phyloP scores from a whole-genome alignment of 2,888 invertebrate genomes.

The Pseudolycoriella hygida region DNA sequence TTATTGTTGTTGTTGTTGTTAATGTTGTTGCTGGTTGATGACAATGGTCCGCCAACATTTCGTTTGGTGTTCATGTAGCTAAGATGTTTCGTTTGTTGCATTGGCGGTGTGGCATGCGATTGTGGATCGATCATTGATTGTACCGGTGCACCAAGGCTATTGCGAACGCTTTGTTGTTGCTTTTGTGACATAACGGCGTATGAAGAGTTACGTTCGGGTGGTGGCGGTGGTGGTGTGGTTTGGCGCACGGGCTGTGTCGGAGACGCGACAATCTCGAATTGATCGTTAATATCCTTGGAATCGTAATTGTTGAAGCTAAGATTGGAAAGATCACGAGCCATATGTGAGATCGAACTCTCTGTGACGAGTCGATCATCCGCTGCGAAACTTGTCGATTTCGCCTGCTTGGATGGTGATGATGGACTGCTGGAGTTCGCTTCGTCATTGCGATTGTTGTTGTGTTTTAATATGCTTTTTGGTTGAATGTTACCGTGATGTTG shows the following conservation, averaged over 20 bases:
- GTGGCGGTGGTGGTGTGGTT: slow-evolving; percentile 39
- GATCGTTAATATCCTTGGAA: not conserved
- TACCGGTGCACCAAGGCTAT: not conserved
- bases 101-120: not conserved
- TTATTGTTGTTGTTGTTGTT: slow-evolving; percentile 15
- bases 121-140: not conserved
- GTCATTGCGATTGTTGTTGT: slow-evolving; percentile 11
- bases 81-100: not conserved
- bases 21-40: slow-evolving; percentile 13
- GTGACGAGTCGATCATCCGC: slow-evolving; percentile 18
- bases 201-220: slow-evolving; percentile 77
- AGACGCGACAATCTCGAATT: not conserved
- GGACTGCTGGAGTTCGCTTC: slow-evolving; percentile 16
- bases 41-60: not conserved
- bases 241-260: not conserved
- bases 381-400: slow-evolving; percentile 27
- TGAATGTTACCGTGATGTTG: slow-evolving; percentile 20
- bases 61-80: not conserved
- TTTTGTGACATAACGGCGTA: slow-evolving; percentile 68
- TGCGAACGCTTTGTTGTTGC: slow-evolving; percentile 25
- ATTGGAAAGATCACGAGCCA: slow-evolving; percentile 4
- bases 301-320: slow-evolving; percentile 5
- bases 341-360: slow-evolving; percentile 5
- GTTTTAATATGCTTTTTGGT: slow-evolving; percentile 29
- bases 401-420: slow-evolving; percentile 26